Evolutionary conservation across 37 sponge, comb jelly and placozoan genomes (phyloP).

Genomic region (Tethya wilhelma): DNA sequence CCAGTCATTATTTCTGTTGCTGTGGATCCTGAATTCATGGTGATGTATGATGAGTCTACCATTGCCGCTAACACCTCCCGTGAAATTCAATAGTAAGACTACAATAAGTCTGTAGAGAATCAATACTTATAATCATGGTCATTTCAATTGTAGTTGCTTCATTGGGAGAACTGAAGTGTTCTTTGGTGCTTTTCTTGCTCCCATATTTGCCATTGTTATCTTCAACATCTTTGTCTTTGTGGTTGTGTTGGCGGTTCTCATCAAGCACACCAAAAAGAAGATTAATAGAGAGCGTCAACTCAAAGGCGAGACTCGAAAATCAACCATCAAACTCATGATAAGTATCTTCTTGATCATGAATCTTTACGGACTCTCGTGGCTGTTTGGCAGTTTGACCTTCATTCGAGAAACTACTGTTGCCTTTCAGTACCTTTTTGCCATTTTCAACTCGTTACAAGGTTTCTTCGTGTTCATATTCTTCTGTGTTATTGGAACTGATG

Average conservation of each 20-base stretch:
- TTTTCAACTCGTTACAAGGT: slow-evolving; percentile 52
- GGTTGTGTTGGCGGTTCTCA: slow-evolving; percentile 25
- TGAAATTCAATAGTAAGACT: too few species aligned
- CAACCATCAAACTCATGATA: slow-evolving; percentile 27
- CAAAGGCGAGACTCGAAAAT: neutral
- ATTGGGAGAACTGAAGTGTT: slow-evolving; percentile 35
- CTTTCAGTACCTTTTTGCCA: slow-evolving; percentile 60
- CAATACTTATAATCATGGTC: neutral
- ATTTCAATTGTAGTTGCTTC: slow-evolving; percentile 47
- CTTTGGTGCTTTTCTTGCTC: slow-evolving; percentile 58
- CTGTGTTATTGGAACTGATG: slow-evolving; percentile 46
- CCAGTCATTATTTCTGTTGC: slow-evolving; percentile 28
- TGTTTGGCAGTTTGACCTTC: slow-evolving; percentile 62
- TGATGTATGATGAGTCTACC: neutral
- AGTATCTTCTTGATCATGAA: slow-evolving; percentile 38
- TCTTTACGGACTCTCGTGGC: slow-evolving; percentile 58
- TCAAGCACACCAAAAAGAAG: slow-evolving; percentile 19
- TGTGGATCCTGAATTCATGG: slow-evolving; percentile 25
- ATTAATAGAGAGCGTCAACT: neutral
- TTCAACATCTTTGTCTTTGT: slow-evolving; percentile 58
- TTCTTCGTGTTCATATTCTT: slow-evolving; percentile 71
- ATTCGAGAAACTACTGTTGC: slow-evolving; percentile 4
- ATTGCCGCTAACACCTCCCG: neutral
- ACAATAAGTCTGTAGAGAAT: too few species aligned
- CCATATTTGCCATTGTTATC: slow-evolving; percentile 31